Percentiles rank a stretch among this genome's conserved stretches.
Evolutionary conservation across 2,797 vertebrate genomes (phyloP).

Genomic region (Sarcoramphus papa): DNA sequence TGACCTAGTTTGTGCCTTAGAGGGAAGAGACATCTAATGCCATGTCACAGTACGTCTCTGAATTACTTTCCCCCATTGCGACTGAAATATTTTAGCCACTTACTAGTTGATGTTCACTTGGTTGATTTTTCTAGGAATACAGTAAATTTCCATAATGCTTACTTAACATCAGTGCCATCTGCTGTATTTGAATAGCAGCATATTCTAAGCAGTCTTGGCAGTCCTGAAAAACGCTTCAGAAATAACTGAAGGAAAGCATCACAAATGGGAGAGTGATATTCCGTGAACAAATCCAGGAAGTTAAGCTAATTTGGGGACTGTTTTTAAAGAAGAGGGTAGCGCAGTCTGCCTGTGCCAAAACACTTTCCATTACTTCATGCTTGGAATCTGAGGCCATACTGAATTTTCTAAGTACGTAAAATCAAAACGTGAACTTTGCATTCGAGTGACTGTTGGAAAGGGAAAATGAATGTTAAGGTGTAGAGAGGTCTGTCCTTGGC

Average conservation of each 20-base stretch:
- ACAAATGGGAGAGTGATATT: neutral
- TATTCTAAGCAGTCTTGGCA: conserved; percentile 25
- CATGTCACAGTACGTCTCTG: neutral
- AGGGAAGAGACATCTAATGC: neutral
- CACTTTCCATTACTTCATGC: neutral
- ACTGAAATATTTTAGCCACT: conserved; percentile 32
- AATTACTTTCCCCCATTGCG: neutral
- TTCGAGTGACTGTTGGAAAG: neutral
- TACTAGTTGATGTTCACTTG: conserved; percentile 36
- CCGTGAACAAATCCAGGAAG: neutral
- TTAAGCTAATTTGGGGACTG: neutral
- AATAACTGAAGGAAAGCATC: conserved; percentile 7
- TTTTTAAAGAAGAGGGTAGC: neutral
- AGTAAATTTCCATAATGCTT: conserved; percentile 47
- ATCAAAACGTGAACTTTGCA: neutral
- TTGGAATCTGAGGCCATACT: neutral
- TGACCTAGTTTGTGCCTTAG: neutral
- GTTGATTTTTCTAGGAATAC: conserved; percentile 61
- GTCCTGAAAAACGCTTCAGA: neutral
- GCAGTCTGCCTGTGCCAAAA: neutral
- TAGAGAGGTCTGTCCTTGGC: neutral
- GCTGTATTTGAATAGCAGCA: conserved; percentile 50
- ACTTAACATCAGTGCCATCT: conserved; percentile 64
- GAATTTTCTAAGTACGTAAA: neutral
- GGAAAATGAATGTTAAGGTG: neutral